phyloP scores from a whole-genome alignment of 1,140 invertebrate genomes.

The Octopus bimaculoides region DNA sequence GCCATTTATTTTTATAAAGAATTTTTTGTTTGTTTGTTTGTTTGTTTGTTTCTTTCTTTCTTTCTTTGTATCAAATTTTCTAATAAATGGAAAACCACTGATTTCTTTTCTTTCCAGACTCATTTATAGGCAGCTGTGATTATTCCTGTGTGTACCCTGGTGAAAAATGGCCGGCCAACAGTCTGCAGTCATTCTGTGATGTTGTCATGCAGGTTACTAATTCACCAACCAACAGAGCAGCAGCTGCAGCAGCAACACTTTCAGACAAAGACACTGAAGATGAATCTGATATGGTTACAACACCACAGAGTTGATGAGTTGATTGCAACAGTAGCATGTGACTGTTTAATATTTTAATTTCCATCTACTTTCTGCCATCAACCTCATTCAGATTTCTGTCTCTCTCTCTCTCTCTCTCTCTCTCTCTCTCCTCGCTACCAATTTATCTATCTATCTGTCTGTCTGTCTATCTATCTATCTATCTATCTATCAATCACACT shows the following conservation, averaged over 20 bases:
- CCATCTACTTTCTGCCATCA: too few relatives aligned
- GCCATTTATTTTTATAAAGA: background rate
- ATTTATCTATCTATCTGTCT: too few relatives aligned
- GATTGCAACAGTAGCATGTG: background rate
- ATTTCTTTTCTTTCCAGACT: background rate
- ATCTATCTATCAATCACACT: too few relatives aligned
- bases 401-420: too few relatives aligned
- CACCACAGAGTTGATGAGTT: background rate
- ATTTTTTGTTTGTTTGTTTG: background rate
- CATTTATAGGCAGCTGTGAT: conserved; percentile 10
- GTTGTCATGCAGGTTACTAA: conserved; percentile 3
- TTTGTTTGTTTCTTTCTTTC: background rate
- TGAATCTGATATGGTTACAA: background rate
- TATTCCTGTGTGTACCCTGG: conserved; percentile 8
- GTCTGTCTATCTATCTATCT: too few relatives aligned
- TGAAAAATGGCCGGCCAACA: background rate
- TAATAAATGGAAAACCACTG: background rate
- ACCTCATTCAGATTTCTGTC: too few relatives aligned
- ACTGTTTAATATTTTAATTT: too few relatives aligned
- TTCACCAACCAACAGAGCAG: background rate
- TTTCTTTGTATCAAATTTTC: too few relatives aligned
- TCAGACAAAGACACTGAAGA: background rate
- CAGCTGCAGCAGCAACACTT: background rate
- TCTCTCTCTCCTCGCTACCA: too few relatives aligned
- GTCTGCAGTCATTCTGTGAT: conserved; percentile 6